A percentile compares a stretch with the other conserved stretches of the same genome.
Evolutionary conservation across 2,888 invertebrate species (phyloP).

Genomic region (Perithous albicinctus): DNA sequence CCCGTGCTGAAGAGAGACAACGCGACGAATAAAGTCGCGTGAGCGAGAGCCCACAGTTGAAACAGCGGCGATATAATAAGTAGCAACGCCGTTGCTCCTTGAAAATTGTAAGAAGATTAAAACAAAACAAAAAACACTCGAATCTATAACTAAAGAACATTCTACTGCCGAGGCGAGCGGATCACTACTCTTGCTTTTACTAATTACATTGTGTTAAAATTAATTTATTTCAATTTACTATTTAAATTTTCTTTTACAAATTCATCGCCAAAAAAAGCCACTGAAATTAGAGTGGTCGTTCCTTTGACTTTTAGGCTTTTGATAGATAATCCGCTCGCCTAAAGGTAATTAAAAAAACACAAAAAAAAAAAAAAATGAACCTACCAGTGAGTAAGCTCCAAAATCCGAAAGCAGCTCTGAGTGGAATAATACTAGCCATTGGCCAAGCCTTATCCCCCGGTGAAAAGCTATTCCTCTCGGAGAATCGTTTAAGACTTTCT

Average conservation of each 20-base stretch:
- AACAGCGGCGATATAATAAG: conserved; percentile 80
- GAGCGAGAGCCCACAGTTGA: conserved; percentile 79
- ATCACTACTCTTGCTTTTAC: not conserved
- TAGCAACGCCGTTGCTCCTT: conserved; percentile 77
- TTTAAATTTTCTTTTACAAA: too few relatives aligned
- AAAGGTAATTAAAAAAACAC: not conserved
- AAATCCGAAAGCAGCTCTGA: conserved; percentile 87
- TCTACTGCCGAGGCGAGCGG: not conserved
- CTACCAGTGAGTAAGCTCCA: conserved; percentile 87
- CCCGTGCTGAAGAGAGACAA: conserved; percentile 79
- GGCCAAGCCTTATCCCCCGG: conserved; percentile 79
- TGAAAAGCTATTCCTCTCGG: conserved; percentile 86
- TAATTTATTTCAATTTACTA: not conserved
- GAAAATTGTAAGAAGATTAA: conserved; percentile 20
- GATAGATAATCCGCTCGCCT: not conserved
- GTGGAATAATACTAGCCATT: conserved; percentile 81
- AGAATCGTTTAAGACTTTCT: conserved; percentile 87
- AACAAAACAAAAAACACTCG: not conserved
- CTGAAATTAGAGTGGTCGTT: not conserved
- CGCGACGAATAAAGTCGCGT: conserved; percentile 77
- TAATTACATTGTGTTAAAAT: too few relatives aligned
- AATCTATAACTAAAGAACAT: not conserved
- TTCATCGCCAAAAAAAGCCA: not conserved
- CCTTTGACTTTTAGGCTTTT: not conserved
- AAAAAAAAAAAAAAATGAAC: not conserved